Evolutionary conservation across 2,113 vertebrate genomes (phyloP).

Genomic region (Parus major): DNA sequence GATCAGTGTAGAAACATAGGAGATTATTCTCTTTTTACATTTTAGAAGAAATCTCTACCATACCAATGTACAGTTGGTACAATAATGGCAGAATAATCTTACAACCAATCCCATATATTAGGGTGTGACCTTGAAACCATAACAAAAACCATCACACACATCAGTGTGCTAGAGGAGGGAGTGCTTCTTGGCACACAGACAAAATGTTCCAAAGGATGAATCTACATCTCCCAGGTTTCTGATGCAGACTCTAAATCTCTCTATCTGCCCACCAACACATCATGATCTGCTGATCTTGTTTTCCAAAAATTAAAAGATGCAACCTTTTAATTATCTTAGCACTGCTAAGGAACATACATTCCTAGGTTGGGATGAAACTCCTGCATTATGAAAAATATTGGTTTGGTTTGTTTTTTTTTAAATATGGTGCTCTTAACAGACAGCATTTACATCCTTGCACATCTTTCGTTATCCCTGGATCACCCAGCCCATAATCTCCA

Average conservation of each 20-base stretch:
- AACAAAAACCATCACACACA: not conserved
- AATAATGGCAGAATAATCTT: not conserved
- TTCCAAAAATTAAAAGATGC: not conserved
- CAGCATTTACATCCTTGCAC: not conserved
- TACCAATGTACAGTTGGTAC: not conserved
- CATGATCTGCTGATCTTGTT: not conserved
- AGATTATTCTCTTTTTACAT: not conserved
- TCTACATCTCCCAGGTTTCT: rapidly evolving
- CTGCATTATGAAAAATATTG: not conserved
- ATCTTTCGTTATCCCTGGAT: not conserved
- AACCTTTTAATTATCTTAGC: not conserved
- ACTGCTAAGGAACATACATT: not conserved
- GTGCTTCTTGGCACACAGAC: not conserved
- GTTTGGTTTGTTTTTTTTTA: not conserved
- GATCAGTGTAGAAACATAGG: not conserved
- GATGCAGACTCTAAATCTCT: not conserved
- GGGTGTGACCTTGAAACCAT: not conserved
- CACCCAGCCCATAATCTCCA: not conserved
- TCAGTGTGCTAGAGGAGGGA: not conserved
- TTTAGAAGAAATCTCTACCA: not conserved
- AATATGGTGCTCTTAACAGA: not conserved
- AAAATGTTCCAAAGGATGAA: not conserved
- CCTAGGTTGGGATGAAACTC: not conserved
- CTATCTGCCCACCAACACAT: not conserved
- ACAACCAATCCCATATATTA: not conserved